phyloP scores from a whole-genome alignment of 2,888 invertebrate genomes.

The Eurytoma californica region DNA sequence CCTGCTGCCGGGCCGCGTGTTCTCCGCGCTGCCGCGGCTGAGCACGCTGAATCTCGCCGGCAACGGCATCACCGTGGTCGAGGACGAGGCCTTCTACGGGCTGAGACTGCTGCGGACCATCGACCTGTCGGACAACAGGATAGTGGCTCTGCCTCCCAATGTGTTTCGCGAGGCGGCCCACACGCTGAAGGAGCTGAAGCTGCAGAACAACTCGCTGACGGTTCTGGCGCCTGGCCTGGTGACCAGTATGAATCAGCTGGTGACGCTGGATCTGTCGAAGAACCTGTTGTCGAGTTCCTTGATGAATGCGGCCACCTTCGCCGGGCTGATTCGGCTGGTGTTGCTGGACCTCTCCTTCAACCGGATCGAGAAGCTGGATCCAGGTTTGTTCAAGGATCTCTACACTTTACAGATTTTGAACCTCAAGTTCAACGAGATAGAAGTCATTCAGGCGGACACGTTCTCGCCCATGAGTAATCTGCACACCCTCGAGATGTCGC shows the following conservation, averaged over 20 bases:
- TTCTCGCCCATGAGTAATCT: conserved; percentile 94
- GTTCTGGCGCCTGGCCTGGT: conserved; percentile 90
- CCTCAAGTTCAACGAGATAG: conserved; percentile 89
- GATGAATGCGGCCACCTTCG: conserved; percentile 90
- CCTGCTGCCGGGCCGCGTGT: conserved; percentile 87
- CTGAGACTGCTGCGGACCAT: conserved; percentile 88
- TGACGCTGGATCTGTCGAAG: conserved; percentile 89
- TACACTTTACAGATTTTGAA: conserved; percentile 93
- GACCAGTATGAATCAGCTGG: conserved; percentile 89
- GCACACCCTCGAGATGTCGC: conserved; percentile 90
- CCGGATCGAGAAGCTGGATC: conserved; percentile 86
- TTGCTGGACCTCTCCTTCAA: conserved; percentile 91
- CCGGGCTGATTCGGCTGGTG: conserved; percentile 91
- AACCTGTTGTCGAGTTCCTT: conserved; percentile 91
- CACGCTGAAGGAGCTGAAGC: conserved; percentile 90
- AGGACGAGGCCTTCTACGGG: conserved; percentile 88
- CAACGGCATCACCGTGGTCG: conserved; percentile 92
- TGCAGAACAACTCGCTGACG: conserved; percentile 94
- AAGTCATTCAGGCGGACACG: conserved; percentile 89
- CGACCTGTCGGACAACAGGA: conserved; percentile 92
- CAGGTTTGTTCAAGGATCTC: conserved; percentile 89
- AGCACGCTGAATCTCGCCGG: conserved; percentile 89
- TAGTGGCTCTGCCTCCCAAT: conserved; percentile 90
- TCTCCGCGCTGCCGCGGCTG: conserved; percentile 86
- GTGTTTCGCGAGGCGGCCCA: conserved; percentile 87